Evolutionary conservation across 1,140 invertebrate genomes (phyloP).

Genomic region (Ips nitidus): DNA sequence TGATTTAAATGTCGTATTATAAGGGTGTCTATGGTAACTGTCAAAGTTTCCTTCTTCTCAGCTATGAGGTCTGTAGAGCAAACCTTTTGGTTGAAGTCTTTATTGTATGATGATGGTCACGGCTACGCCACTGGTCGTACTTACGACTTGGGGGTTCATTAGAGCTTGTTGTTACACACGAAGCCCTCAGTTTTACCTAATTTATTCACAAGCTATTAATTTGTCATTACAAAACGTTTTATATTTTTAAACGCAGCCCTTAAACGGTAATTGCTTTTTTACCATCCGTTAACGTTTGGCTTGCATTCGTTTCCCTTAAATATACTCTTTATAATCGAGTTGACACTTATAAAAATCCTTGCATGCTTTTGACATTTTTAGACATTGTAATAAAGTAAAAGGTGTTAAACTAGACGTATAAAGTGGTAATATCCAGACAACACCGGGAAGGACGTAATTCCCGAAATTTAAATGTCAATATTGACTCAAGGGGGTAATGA

Average conservation of each 20-base stretch:
- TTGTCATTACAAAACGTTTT: slow-evolving; percentile 21
- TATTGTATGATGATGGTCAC: not conserved
- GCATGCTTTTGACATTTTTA: no score
- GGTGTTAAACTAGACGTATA: slow-evolving; percentile 19
- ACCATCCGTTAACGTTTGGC: no score
- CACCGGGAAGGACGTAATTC: slow-evolving; percentile 19
- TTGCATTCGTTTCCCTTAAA: no score
- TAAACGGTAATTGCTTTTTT: slow-evolving; percentile 11
- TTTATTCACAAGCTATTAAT: slow-evolving; percentile 23
- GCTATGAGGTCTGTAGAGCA: not conserved
- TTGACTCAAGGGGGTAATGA: slow-evolving; percentile 28
- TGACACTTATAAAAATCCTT: no score
- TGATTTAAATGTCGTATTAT: not conserved
- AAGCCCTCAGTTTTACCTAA: slow-evolving; percentile 20
- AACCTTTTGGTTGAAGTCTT: no score
- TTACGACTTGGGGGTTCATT: not conserved
- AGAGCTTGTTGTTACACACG: slow-evolving; percentile 11
- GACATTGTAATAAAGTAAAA: slow-evolving; percentile 2
- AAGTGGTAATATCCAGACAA: not conserved
- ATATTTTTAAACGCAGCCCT: not conserved
- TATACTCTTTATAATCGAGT: no score
- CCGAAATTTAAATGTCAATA: slow-evolving; percentile 28
- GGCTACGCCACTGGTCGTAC: not conserved
- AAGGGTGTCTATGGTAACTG: not conserved
- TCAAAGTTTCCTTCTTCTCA: not conserved